phyloP scores from a whole-genome alignment of 1,140 invertebrate species.

The Drosophila sulfurigaster region DNA sequence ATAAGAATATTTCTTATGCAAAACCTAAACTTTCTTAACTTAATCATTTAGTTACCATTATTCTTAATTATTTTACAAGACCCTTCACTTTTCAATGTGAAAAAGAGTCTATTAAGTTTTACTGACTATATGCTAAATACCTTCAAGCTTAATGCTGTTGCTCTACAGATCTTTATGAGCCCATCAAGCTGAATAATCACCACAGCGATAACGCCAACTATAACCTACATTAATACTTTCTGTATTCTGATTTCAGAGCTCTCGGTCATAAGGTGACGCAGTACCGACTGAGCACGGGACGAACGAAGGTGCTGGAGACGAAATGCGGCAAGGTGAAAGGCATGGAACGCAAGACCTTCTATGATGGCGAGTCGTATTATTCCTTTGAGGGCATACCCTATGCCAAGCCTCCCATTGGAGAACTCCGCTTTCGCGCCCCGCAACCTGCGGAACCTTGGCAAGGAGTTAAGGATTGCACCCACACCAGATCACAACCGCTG shows the following conservation, averaged over 20 bases:
- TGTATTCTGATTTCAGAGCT: constrained; percentile 27
- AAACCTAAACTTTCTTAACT: too few species aligned
- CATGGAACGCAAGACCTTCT: constrained; percentile 59
- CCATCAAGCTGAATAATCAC: too few species aligned
- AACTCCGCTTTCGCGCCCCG: constrained; percentile 88
- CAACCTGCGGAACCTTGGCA: constrained; percentile 86
- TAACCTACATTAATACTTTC: neutral
- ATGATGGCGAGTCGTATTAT: constrained; percentile 72
- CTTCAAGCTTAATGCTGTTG: too few species aligned
- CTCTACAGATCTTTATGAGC: too few species aligned
- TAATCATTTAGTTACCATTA: too few species aligned
- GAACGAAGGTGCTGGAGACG: constrained; percentile 52
- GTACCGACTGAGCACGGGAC: constrained; percentile 56
- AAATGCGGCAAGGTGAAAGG: constrained; percentile 67
- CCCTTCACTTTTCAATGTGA: too few species aligned
- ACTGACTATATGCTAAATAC: too few species aligned
- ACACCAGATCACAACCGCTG: constrained; percentile 55
- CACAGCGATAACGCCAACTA: neutral
- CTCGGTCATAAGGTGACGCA: constrained; percentile 65
- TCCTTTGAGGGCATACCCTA: constrained; percentile 88
- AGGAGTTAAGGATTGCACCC: constrained; percentile 85
- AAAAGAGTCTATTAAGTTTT: too few species aligned
- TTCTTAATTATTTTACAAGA: too few species aligned
- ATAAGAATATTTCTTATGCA: too few species aligned
- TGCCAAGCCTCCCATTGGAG: constrained; percentile 88